Evolutionary conservation across 2,888 invertebrate genomes (phyloP).

Genomic region (Apamea sordens): DNA sequence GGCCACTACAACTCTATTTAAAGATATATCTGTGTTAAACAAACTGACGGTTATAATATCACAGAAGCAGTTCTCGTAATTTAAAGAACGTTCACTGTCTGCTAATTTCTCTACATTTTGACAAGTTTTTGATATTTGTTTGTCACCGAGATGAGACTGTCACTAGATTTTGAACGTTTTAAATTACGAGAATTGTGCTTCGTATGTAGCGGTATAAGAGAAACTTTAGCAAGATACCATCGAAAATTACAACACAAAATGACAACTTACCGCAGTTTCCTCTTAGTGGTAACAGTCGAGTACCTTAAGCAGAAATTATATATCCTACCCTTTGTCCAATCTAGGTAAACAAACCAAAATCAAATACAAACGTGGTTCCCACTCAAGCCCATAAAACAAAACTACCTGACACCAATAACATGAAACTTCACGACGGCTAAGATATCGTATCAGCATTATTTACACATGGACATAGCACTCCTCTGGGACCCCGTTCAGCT

Average conservation of each 20-base stretch:
- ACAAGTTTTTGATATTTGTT: no score
- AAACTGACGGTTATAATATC: not conserved
- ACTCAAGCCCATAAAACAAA: conserved; percentile 40
- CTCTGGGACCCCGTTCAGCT: conserved; percentile 44
- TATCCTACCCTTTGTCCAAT: not conserved
- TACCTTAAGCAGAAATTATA: conserved; percentile 9
- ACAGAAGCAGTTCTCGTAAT: not conserved
- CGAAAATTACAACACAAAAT: not conserved
- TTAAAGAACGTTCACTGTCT: no score
- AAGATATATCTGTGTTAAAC: not conserved
- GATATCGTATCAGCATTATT: conserved; percentile 64
- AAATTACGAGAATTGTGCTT: no score
- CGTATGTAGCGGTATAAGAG: not conserved
- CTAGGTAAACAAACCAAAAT: conserved; percentile 3
- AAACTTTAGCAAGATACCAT: not conserved
- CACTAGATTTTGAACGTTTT: no score
- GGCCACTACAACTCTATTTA: no score
- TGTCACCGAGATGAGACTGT: no score
- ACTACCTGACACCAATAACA: conserved; percentile 51
- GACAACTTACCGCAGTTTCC: not conserved
- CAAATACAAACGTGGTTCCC: not conserved
- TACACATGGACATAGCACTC: conserved; percentile 53
- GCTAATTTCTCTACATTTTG: no score
- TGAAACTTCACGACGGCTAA: conserved; percentile 55
- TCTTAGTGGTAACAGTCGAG: not conserved